These are phyloP conservation scores for Drosophila differens DNA, from an alignment of 2,888 invertebrate species.

Conservation along the genomic window DNA sequence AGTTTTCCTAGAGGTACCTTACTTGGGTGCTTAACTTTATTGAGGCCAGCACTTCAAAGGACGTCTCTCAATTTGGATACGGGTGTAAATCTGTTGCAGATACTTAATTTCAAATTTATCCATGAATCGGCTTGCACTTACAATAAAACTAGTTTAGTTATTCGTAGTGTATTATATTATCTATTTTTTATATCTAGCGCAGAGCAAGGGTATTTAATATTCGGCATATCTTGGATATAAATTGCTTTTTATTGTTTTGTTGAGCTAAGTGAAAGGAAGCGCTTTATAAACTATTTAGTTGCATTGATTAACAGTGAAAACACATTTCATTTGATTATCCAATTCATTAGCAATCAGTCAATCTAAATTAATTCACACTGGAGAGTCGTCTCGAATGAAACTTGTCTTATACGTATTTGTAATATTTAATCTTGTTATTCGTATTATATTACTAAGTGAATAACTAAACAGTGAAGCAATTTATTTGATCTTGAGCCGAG, in stretches of 20 bases:
- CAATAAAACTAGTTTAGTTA: neutral
- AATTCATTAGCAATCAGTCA: neutral
- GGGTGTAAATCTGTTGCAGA: neutral
- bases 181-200: neutral
- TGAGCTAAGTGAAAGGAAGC: neutral
- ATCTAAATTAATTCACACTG: neutral
- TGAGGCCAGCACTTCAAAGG: neutral
- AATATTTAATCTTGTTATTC: neutral
- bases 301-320: neutral
- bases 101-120: neutral
- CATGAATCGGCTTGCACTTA: neutral
- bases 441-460: neutral
- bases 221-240: neutral
- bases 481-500: neutral
- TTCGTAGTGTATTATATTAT: neutral
- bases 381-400: neutral
- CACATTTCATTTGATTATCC: neutral
- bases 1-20: neutral
- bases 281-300: neutral
- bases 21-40: neutral
- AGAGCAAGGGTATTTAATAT: neutral
- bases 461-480: neutral
- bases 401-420: neutral
- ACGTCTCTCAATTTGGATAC: neutral
- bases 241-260: neutral